phyloP scores from a whole-genome alignment of 2,888 invertebrate genomes.

The Drosophila koepferae region DNA sequence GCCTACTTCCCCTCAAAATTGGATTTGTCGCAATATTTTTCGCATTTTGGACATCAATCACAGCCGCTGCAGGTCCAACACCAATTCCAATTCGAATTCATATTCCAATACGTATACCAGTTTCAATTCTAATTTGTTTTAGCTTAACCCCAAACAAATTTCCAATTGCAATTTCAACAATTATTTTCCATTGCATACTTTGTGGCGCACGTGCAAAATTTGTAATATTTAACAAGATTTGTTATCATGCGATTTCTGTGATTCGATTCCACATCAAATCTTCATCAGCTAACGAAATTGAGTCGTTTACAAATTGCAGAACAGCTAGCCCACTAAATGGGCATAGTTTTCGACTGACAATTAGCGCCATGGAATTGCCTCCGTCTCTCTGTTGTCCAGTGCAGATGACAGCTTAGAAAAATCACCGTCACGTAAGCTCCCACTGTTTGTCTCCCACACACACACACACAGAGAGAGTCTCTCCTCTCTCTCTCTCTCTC shows the following conservation, averaged over 20 bases:
- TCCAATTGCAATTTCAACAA: conserved; percentile 21
- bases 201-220: not conserved
- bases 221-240: too few species aligned
- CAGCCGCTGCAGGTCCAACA: conserved; percentile 29
- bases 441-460: not conserved
- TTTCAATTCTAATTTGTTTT: conserved; percentile 43
- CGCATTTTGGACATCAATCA: conserved; percentile 65
- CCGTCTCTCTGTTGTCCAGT: conserved; percentile 47
- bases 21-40: conserved; percentile 73
- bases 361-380: conserved; percentile 50
- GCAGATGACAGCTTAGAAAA: conserved; percentile 78
- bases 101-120: conserved; percentile 13
- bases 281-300: not conserved
- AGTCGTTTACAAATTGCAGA: conserved; percentile 11
- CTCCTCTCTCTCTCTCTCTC: too few species aligned
- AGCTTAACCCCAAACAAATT: conserved; percentile 11
- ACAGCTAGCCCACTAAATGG: conserved; percentile 11
- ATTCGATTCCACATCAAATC: not conserved
- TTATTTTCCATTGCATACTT: conserved; percentile 9
- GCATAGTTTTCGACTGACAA: conserved; percentile 59
- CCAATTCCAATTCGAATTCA: conserved; percentile 28
- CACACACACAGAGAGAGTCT: too few species aligned
- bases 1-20: conserved; percentile 38
- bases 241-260: not conserved
- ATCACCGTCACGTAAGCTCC: conserved; percentile 52